Evolutionary conservation across 2,797 vertebrate species (phyloP).

Genomic region (Catostomus latipinnis): DNA sequence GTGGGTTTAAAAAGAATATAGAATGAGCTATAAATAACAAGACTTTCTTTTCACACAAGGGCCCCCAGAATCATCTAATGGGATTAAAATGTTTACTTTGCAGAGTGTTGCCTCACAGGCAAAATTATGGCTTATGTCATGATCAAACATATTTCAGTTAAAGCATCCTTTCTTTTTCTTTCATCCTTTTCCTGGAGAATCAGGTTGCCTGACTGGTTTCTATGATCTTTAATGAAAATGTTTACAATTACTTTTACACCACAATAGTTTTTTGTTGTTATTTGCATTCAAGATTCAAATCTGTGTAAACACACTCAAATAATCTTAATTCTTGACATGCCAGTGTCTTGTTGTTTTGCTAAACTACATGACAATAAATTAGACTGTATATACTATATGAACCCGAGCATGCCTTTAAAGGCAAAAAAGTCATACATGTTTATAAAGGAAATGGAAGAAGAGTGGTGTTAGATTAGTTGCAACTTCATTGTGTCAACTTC

Average conservation of each 20-base stretch:
- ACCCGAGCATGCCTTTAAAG: too few species aligned
- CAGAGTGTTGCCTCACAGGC: conserved; percentile 55
- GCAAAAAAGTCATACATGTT: too few species aligned
- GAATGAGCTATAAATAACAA: conserved; percentile 72
- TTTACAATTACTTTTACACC: not conserved
- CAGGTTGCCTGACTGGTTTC: not conserved
- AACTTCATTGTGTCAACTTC: too few species aligned
- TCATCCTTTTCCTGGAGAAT: conserved; percentile 22
- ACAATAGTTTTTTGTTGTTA: not conserved
- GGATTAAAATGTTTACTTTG: conserved; percentile 77
- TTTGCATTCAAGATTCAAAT: not conserved
- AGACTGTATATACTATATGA: too few species aligned
- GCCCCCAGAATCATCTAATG: conserved; percentile 69
- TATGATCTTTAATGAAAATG: not conserved
- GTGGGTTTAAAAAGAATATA: conserved; percentile 55
- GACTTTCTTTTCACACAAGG: conserved; percentile 53
- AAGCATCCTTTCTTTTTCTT: not conserved
- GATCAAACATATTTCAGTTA: conserved; percentile 17
- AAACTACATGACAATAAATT: too few species aligned
- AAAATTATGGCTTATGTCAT: conserved; percentile 44
- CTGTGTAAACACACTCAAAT: not conserved
- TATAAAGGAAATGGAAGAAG: too few species aligned
- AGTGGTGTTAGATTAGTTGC: too few species aligned
- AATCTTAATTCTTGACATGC: not conserved
- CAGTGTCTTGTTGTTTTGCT: too few species aligned